phyloP scores from a whole-genome alignment of 1,140 invertebrate species.

The Megathymus violae region DNA sequence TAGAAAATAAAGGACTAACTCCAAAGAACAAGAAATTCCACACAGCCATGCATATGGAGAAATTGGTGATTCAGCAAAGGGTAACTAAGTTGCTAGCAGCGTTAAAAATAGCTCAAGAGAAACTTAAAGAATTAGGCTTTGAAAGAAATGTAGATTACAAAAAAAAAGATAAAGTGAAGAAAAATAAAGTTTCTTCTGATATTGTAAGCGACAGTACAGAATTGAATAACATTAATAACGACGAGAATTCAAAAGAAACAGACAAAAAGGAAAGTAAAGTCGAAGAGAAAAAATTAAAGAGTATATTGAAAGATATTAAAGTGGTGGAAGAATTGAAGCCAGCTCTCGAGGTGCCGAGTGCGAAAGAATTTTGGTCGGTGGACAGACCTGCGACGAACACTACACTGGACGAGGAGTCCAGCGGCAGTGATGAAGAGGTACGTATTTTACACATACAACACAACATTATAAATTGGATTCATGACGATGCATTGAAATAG shows the following conservation, averaged over 20 bases:
- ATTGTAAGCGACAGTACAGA: slow-evolving; percentile 26
- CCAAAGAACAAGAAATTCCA: slow-evolving; percentile 63
- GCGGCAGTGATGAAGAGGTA: slow-evolving; percentile 78
- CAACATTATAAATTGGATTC: too few species aligned
- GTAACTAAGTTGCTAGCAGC: slow-evolving; percentile 53
- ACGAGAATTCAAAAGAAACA: slow-evolving; percentile 21
- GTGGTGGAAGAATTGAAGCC: slow-evolving; percentile 58
- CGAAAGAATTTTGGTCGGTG: slow-evolving; percentile 76
- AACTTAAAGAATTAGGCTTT: slow-evolving; percentile 57
- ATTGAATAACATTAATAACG: slow-evolving; percentile 44
- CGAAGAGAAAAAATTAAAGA: slow-evolving; percentile 37
- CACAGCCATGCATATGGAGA: slow-evolving; percentile 65
- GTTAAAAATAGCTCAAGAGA: slow-evolving; percentile 53
- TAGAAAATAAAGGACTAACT: slow-evolving; percentile 61
- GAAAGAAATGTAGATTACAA: slow-evolving; percentile 54
- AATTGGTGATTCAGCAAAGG: slow-evolving; percentile 52
- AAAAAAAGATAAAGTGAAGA: slow-evolving; percentile 38
- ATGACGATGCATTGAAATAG: too few species aligned
- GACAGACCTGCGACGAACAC: slow-evolving; percentile 43
- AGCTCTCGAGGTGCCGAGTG: slow-evolving; percentile 67
- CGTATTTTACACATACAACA: too few species aligned
- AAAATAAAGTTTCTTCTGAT: slow-evolving; percentile 23
- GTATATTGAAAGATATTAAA: slow-evolving; percentile 48
- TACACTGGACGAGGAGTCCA: slow-evolving; percentile 56
- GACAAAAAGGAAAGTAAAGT: slow-evolving; percentile 40